Conservation (phyloP, 1,140 invertebrate genomes). For the Capitella teleta region DNA sequence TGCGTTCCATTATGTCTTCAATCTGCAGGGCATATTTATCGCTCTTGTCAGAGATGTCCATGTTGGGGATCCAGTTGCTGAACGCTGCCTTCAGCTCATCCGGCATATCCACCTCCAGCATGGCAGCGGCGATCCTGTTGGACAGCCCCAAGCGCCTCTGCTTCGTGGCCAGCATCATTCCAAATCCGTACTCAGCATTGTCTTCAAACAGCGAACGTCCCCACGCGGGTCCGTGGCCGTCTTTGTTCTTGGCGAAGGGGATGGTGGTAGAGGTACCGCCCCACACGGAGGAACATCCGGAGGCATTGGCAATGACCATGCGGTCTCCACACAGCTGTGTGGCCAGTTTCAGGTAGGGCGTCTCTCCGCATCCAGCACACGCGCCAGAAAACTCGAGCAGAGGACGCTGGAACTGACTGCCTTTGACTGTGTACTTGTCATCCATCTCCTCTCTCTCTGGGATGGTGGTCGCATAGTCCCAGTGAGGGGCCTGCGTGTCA, state of each 20-base stretch:
- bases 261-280: slow-evolving; percentile 13
- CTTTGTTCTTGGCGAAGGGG: slow-evolving; percentile 13
- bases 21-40: slow-evolving; percentile 6
- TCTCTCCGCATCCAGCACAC: slow-evolving; percentile 15
- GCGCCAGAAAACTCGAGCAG: slow-evolving; percentile 14
- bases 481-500: slow-evolving; percentile 11
- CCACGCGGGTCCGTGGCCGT: slow-evolving; percentile 13
- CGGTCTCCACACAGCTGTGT: slow-evolving; percentile 14
- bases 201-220: slow-evolving; percentile 14
- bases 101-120: slow-evolving; percentile 4
- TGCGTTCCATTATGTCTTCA: background rate
- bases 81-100: slow-evolving; percentile 8
- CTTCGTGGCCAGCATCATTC: slow-evolving; percentile 13
- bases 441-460: slow-evolving; percentile 9
- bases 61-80: slow-evolving; percentile 9
- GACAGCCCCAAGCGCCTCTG: slow-evolving; percentile 7
- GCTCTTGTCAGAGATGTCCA: slow-evolving; percentile 8
- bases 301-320: slow-evolving; percentile 15
- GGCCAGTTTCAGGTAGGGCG: slow-evolving; percentile 14
- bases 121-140: background rate
- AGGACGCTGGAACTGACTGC: slow-evolving; percentile 13
- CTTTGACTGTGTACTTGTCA: slow-evolving; percentile 14
- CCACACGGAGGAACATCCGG: slow-evolving; percentile 15
- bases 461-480: slow-evolving; percentile 13
- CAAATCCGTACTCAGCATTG: slow-evolving; percentile 14